Conservation (phyloP, 2,113 vertebrate species). For the Agelaius phoeniceus region DNA sequence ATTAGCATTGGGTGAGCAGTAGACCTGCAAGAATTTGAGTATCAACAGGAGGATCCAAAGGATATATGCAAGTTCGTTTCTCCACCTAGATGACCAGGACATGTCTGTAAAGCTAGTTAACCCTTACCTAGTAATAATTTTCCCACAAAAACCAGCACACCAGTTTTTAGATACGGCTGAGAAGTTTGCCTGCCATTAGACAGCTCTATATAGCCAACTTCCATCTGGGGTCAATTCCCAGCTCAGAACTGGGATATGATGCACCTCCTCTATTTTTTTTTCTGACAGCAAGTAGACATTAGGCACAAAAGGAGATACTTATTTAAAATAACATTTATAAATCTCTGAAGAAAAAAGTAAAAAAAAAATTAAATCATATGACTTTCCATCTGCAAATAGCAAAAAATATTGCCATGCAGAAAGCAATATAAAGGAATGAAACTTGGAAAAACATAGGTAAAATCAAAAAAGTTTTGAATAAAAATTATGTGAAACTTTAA, state of each 20-base stretch:
- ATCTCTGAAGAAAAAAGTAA: not conserved
- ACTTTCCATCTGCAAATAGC: not conserved
- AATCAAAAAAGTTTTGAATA: not conserved
- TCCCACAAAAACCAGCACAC: accelerated
- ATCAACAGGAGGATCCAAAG: not conserved
- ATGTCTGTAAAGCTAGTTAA: not conserved
- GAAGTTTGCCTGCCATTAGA: not conserved
- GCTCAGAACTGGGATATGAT: not conserved
- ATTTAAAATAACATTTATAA: not conserved
- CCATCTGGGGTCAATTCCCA: not conserved
- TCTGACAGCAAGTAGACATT: not conserved
- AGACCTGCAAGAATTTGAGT: not conserved
- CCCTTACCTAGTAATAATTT: not conserved
- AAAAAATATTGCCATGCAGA: not conserved
- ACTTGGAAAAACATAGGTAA: not conserved
- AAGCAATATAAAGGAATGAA: not conserved
- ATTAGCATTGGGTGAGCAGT: accelerated
- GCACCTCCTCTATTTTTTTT: not conserved
- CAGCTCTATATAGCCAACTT: not conserved
- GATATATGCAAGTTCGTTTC: not conserved
- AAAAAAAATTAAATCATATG: not conserved
- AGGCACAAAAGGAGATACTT: not conserved
- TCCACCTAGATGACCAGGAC: not conserved
- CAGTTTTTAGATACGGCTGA: not conserved
- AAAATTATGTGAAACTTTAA: not conserved